These are phyloP conservation scores for Lampropteryx suffumata DNA, from an alignment of 2,888 invertebrate species.

Conservation along the genomic window DNA sequence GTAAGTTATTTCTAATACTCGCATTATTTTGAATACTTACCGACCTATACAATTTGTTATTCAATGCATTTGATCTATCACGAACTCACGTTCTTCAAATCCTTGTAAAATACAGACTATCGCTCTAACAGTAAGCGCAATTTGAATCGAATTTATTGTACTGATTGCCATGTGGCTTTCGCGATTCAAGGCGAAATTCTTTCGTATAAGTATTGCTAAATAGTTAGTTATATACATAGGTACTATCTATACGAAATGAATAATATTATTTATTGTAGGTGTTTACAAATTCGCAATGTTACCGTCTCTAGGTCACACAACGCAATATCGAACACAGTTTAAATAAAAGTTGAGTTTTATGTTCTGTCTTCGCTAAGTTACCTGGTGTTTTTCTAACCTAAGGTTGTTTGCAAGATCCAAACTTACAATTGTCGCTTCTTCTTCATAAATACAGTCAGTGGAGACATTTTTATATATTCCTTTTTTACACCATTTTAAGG, in stretches of 20 bases:
- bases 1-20: no score
- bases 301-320: conserved; percentile 16
- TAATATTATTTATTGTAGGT: conserved; percentile 9
- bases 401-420: no score
- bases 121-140: conserved; percentile 8
- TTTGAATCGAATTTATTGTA: conserved; percentile 21
- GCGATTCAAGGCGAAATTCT: conserved; percentile 66
- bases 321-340: neutral
- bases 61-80: conserved; percentile 9
- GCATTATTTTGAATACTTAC: neutral
- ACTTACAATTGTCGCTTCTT: conserved; percentile 34
- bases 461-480: conserved; percentile 45
- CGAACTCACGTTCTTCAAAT: neutral
- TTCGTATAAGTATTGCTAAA: conserved; percentile 39
- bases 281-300: conserved; percentile 18
- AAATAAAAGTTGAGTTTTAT: no score
- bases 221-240: conserved; percentile 21
- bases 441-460: conserved; percentile 49
- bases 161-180: conserved; percentile 52
- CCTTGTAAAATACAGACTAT: conserved; percentile 10
- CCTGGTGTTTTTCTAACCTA: neutral
- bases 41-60: conserved; percentile 1
- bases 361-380: no score
- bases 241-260: no score
- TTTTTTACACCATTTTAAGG: conserved; percentile 5